These are phyloP conservation scores for Cyphomyrus plagiostoma DNA, from an alignment of 2,113 vertebrate genomes.

Conservation along the genomic window DNA sequence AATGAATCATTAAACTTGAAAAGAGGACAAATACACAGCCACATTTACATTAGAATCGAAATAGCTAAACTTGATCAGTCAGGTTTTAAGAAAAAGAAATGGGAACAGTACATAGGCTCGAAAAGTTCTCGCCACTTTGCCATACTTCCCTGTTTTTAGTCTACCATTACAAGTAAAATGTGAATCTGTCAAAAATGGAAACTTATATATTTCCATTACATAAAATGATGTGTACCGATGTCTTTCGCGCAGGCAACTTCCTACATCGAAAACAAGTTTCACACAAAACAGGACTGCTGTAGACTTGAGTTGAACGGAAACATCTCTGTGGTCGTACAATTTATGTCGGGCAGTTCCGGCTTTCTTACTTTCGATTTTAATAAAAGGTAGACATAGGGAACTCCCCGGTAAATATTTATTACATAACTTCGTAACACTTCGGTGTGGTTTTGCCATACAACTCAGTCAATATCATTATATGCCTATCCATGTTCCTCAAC, in stretches of 20 bases:
- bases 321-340: background rate
- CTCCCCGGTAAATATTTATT: background rate
- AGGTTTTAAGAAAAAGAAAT: background rate
- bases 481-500: background rate
- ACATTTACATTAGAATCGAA: background rate
- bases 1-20: background rate
- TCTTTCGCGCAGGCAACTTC: background rate
- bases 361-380: background rate
- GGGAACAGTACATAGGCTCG: background rate
- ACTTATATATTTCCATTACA: background rate
- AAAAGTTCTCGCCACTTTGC: background rate
- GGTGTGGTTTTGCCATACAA: background rate
- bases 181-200: background rate
- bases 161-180: background rate
- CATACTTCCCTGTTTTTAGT: background rate
- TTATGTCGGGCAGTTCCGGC: background rate
- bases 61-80: background rate
- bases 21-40: background rate
- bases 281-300: background rate
- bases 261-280: background rate
- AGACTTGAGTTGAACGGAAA: background rate
- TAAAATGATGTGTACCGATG: background rate
- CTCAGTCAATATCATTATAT: background rate
- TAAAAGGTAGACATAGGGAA: background rate
- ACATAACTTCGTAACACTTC: background rate